Base-by-base conservation (phyloP, 2,113 vertebrate species). In the Tragelaphus scriptus region DNA sequence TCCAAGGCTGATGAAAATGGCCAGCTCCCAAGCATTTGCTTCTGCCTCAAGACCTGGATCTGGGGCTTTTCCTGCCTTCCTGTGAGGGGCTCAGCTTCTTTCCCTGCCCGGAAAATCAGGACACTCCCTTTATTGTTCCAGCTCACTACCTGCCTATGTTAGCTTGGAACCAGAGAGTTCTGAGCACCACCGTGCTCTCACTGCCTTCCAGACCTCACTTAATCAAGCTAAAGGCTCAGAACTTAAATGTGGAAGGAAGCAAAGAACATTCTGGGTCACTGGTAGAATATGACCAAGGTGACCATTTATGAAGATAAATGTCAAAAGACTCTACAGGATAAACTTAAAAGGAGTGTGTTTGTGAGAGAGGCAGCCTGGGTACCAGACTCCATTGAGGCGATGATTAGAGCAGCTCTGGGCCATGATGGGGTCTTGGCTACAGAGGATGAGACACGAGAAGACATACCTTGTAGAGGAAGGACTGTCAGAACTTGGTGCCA, bases 111-210 rank as follows among this genome's bases (percentile, higher is more conserved):
- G n/a, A 90, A 26, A 5, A 2, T 12, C 17, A 9, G 1, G 7
- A 6, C 0, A 6, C 7, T 49, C 80, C 87, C 58, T 68, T 40
- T 9, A 32, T 3, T 19, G 26, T 36, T 44, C 59, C 36, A 21
- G 85, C 44, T 28, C 7, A 21, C 25, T 16, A 1, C 17, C 32
- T 75, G 26, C 77, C 51, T 7, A 1, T 1, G 5, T 61, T 13
- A 13, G 11, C 75, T 25, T 1, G 26, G 44, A 51, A 5, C 53
- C 17, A 7, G 40, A 12, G 59, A 47, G 25, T 19, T 13, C 15
- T 32, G n/a, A 32, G 32, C 26, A 0, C 9, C 23, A 2, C 32
- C 0, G 0, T 3, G 1, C 10, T 32, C 40, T 7, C 47, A 7
- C 8, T 40, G 26, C 25, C 59, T 30, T 47, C 51, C 75, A n/a